phyloP scores from a whole-genome alignment of 2,888 invertebrate genomes.

The Deroplatys truncata region DNA sequence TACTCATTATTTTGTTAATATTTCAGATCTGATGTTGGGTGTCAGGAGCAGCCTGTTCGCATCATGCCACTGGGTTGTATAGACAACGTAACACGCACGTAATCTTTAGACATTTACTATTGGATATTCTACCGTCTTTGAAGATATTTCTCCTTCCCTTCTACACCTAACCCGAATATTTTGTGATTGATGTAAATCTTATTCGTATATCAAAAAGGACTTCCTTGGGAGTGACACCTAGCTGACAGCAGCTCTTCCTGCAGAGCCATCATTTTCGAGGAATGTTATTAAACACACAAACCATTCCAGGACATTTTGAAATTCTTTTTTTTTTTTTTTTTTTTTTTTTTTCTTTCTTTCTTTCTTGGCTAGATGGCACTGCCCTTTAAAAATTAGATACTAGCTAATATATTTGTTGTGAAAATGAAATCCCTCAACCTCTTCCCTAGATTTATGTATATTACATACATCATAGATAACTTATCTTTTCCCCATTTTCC shows the following conservation, averaged over 20 bases:
- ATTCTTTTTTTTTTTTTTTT: background rate
- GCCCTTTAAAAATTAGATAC: background rate
- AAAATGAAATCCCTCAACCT: background rate
- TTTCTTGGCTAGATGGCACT: background rate
- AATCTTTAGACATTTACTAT: constrained; percentile 1
- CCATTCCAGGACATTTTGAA: background rate
- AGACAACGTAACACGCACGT: background rate
- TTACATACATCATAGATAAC: background rate
- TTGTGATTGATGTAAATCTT: background rate
- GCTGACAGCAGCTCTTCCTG: background rate
- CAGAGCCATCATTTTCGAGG: background rate
- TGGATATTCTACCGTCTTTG: background rate
- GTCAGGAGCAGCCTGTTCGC: background rate
- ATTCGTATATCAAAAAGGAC: background rate
- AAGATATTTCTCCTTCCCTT: constrained; percentile 5
- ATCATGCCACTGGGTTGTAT: background rate
- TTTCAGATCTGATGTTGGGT: constrained; percentile 15
- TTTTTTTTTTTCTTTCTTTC: background rate
- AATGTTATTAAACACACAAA: background rate
- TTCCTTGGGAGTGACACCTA: background rate
- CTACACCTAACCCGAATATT: constrained; percentile 4
- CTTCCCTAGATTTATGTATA: background rate
- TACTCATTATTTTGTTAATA: background rate
- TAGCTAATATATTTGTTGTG: background rate
- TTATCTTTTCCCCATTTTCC: too few species aligned